Base-by-base conservation (phyloP, 1,140 invertebrate species). In the Halesus radiatus region DNA sequence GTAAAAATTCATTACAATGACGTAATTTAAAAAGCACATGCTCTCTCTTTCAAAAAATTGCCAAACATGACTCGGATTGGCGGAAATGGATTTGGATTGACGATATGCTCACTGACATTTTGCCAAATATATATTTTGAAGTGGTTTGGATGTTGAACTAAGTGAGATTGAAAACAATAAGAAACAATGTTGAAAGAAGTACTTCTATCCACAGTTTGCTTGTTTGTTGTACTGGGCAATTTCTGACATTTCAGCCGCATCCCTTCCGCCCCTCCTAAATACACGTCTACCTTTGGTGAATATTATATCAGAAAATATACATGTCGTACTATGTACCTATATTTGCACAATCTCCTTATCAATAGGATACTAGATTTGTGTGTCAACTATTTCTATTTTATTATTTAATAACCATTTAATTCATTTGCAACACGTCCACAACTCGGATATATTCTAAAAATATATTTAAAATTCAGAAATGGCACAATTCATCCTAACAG, bases 231-330 rank as follows among this genome's bases (percentile, higher is more conserved):
- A 20, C 56, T n/a, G 56, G 56, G 56, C 56, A 23, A 58, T 23
- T 58, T 20, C 5, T 20, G 18, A 45, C 37, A 3, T 45, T 45
- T 45, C 10, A 45, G 37, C 37, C 37, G 13, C 37, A 45, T 13
- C 13, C 8, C 37, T 7, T 8, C 37, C 37, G 37, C 37, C 37
- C 37, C 8, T 45, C 37, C 37, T 45, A 45, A 45, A 45, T 45
- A 80, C 76, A 79, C 73, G 58, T 75, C 82, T 83, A 83, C 52
- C 82, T 83, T 83, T 83, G 82, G 82, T 83, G 82, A 83, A 83
- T 80, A 83, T 79, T 74, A 74, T 77, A 79, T 83, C 82, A 80
- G 82, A 83, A 83, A 83, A 83, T 83, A 83, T 83, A 83, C 82
- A 83, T 78, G 73, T 83, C 56, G 68, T 83, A 78, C 76, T 77